phyloP scores from a whole-genome alignment of 2,113 vertebrate species.

The Phodopus roborovskii region DNA sequence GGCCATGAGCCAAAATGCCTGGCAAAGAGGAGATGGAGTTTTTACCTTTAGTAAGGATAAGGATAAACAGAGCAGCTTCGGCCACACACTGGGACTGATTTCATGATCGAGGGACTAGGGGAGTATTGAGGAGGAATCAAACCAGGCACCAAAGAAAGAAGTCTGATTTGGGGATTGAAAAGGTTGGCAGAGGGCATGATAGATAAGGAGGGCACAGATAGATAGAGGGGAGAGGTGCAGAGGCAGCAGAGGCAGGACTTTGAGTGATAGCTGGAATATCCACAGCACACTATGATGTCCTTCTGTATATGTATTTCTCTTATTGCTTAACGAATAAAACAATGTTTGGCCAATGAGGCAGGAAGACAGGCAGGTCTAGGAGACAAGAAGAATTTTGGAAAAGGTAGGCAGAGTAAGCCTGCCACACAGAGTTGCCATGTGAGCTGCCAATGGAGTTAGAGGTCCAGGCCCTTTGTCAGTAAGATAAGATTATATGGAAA shows the following conservation, averaged over 20 bases:
- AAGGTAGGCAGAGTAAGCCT: too few relatives aligned
- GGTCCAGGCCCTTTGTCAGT: too few relatives aligned
- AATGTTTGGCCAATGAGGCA: too few relatives aligned
- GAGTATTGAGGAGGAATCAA: background rate
- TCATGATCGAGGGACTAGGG: too few relatives aligned
- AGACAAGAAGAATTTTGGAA: too few relatives aligned
- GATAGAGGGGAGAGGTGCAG: background rate
- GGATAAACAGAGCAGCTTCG: background rate
- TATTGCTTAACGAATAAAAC: too few relatives aligned
- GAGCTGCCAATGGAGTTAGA: too few relatives aligned
- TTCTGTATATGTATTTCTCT: too few relatives aligned
- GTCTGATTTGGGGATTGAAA: background rate
- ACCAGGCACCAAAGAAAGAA: background rate
- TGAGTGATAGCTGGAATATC: fast-evolving
- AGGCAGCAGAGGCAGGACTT: background rate
- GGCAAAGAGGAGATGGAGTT: background rate
- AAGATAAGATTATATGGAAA: too few relatives aligned
- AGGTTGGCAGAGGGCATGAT: fast-evolving
- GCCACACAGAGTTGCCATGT: too few relatives aligned
- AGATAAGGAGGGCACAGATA: too few relatives aligned
- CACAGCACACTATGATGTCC: background rate
- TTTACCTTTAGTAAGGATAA: background rate
- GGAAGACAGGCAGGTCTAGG: too few relatives aligned
- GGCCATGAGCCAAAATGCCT: background rate
- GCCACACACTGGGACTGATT: background rate